Evolutionary conservation across 2,113 vertebrate genomes (phyloP), one percentile per base, ranked within the genome.

Genomic region (Rhipidura dahli): DNA sequence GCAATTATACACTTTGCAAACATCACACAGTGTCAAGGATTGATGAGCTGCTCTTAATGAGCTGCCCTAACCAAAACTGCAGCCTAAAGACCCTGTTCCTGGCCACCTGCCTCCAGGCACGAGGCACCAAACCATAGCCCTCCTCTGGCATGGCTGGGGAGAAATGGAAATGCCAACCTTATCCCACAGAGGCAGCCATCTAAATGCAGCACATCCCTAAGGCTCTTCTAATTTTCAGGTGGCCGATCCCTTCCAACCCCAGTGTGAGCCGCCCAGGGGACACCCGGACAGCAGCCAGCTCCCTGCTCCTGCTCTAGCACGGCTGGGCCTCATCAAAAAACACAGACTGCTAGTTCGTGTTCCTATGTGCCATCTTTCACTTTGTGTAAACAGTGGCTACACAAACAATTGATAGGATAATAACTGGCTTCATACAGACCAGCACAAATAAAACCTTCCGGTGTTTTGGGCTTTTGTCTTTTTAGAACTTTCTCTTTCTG

Each of bases 391-490:
- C 91, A 83, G 44, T 13, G 31, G 31, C 37, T 83, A 18, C 61
- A 69, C 61, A 94, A 95, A 96, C 93, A 95, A 69, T 42, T 82
- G 81, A 57, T 76, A 64, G 65, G 94, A 72, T 94, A 96, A 89
- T 87, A 89, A 94, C 53, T 75, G 87, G 26, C 80, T 92, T 89
- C 85, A 87, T 91, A 87, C 60, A 84, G 65, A 89, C 27, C 53
- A 87, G 70, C 15, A 95, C 77, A 95, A 96, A 96, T 93, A 97
- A 95, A 95, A 87, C 84, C 81, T 94, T 96, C 94, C 61, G 16
- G 75, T 94, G 83, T 77, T 93, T 51, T 10, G 54, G 63, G 37
- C 57, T 95, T 95, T 82, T 82, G 51, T 94, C 94, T 85, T 87
- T 72, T 72, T 47, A 64, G 70, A 64, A 76, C 61, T 93, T 94